These are phyloP conservation scores for Osmerus mordax DNA, from an alignment of 2,113 vertebrate genomes.

Conservation along the genomic window DNA sequence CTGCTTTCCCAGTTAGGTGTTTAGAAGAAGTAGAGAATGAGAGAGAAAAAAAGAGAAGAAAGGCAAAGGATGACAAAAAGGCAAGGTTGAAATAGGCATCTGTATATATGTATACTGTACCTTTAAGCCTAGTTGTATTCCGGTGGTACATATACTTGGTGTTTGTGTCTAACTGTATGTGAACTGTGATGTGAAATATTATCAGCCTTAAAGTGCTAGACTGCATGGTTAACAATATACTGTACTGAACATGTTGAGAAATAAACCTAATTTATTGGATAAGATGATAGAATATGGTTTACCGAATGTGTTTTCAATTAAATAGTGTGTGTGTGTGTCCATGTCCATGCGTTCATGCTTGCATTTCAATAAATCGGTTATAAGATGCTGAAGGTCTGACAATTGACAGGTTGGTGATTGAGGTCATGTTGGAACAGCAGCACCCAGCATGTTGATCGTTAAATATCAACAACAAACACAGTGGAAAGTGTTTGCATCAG, in stretches of 20 bases:
- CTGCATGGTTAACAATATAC: slow-evolving; percentile 87
- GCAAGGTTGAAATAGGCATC: slow-evolving; percentile 83
- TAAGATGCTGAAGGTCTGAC: background rate
- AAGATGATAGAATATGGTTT: slow-evolving; percentile 50
- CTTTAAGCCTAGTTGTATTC: slow-evolving; percentile 82
- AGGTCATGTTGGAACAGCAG: background rate
- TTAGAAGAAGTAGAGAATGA: slow-evolving; percentile 65
- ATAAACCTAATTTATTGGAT: slow-evolving; percentile 88
- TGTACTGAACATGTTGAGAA: slow-evolving; percentile 74
- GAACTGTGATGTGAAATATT: slow-evolving; percentile 88
- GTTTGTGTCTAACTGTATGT: slow-evolving; percentile 78
- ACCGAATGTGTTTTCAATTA: too few species aligned
- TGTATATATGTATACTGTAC: slow-evolving; percentile 87
- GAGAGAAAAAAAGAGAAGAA: slow-evolving; percentile 14
- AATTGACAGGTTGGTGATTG: slow-evolving; percentile 1
- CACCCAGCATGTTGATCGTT: background rate
- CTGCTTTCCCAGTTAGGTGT: slow-evolving; percentile 79
- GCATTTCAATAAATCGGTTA: too few species aligned
- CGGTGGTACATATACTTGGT: slow-evolving; percentile 84
- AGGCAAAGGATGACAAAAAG: slow-evolving; percentile 49
- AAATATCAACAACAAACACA: background rate
- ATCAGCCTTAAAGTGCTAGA: slow-evolving; percentile 88
- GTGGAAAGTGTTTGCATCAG: background rate
- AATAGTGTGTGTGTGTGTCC: too few species aligned
- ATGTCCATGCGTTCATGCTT: too few species aligned